phyloP scores from a whole-genome alignment of 2,113 vertebrate species.

The Hyperopisus bebe region DNA sequence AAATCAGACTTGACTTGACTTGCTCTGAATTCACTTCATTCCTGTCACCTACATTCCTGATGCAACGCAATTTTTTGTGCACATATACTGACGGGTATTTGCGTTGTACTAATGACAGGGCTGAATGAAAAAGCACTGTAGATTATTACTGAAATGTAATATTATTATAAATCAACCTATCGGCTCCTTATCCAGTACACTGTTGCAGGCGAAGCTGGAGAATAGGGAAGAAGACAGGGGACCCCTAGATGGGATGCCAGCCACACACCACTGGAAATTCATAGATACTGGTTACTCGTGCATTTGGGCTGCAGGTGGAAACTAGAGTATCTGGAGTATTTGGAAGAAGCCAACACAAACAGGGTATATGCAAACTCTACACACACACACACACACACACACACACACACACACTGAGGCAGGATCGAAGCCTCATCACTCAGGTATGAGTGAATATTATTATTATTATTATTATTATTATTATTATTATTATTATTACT shows the following conservation, averaged over 20 bases:
- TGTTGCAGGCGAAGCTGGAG: not conserved
- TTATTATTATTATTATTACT: not conserved
- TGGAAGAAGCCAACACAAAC: not conserved
- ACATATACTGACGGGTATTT: not conserved
- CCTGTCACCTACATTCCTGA: not conserved
- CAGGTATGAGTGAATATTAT: not conserved
- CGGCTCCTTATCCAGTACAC: not conserved
- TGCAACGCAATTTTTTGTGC: not conserved
- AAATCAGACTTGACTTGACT: not conserved
- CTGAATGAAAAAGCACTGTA: not conserved
- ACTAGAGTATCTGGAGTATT: not conserved
- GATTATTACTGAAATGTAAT: not conserved
- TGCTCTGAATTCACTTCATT: constrained; percentile 12
- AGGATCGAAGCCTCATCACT: not conserved
- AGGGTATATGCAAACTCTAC: not conserved
- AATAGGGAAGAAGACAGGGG: not conserved
- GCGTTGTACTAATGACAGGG: not conserved
- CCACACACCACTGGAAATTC: not conserved
- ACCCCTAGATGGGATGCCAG: not conserved
- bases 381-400: not conserved
- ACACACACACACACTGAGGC: not conserved
- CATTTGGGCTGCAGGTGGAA: not conserved
- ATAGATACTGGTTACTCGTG: not conserved
- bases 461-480: not conserved
- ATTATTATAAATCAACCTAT: not conserved